A percentile compares a stretch with the other conserved stretches of the same genome.
Conservation (phyloP, 2,888 invertebrate species). For the Ditula angustiorana region DNA sequence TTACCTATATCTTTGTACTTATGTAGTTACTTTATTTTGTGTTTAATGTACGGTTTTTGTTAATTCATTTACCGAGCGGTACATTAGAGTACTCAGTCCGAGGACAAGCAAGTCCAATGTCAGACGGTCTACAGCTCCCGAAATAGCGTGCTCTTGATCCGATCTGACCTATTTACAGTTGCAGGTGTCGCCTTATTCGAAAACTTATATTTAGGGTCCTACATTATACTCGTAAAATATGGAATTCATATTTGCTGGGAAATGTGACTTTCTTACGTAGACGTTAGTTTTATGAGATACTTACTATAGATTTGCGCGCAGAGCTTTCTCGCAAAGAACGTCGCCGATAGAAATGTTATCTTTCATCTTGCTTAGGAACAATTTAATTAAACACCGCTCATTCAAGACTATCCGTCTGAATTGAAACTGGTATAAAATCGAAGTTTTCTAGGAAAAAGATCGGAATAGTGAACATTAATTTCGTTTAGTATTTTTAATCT, state of each 20-base stretch:
- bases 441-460: not conserved
- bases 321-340: not conserved
- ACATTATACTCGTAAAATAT: constrained; percentile 38
- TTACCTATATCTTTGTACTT: too few species aligned
- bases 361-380: not conserved
- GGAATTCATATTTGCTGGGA: constrained; percentile 26
- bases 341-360: not conserved
- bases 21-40: not conserved
- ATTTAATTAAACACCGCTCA: not conserved
- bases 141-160: constrained; percentile 38
- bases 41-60: too few species aligned
- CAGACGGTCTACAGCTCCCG: constrained; percentile 28
- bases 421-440: not conserved
- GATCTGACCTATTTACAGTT: constrained; percentile 37
- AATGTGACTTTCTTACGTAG: constrained; percentile 22
- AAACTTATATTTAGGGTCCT: constrained; percentile 31
- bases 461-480: not conserved
- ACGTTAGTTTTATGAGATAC: constrained; percentile 29
- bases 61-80: not conserved
- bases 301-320: not conserved
- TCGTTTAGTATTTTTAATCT: not conserved
- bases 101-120: constrained; percentile 39
- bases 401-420: not conserved
- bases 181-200: constrained; percentile 39
- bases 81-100: not conserved